These are phyloP conservation scores for Willisornis vidua DNA, from an alignment of 2,113 vertebrate species.

Conservation along the genomic window DNA sequence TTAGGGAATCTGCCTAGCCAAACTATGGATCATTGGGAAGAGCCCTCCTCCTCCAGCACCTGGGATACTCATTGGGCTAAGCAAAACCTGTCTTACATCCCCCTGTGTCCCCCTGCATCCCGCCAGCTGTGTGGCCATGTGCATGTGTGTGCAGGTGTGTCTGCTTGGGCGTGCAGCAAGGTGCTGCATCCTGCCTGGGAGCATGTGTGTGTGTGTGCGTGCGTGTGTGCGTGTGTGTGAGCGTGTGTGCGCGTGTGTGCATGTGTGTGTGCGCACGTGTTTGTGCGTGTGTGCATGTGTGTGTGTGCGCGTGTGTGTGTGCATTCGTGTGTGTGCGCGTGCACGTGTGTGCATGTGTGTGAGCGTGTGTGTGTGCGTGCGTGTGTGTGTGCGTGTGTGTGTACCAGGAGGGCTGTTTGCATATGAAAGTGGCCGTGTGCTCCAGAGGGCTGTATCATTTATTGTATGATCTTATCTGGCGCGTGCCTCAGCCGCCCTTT, in stretches of 20 bases:
- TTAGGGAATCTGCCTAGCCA: neutral
- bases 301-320: neutral
- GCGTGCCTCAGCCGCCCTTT: constrained; percentile 84
- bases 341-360: neutral
- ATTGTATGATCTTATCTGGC: constrained; percentile 82
- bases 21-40: neutral
- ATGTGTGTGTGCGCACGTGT: neutral
- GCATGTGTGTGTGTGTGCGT: neutral
- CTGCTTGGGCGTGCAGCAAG: neutral
- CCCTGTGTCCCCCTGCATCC: too few species aligned
- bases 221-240: neutral
- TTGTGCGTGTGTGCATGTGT: neutral
- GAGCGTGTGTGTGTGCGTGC: too few species aligned
- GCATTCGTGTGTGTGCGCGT: neutral
- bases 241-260: neutral
- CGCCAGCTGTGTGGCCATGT: neutral
- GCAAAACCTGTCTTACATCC: neutral
- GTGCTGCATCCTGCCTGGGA: constrained; percentile 10
- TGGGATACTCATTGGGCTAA: neutral
- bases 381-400: neutral
- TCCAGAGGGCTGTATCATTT: constrained; percentile 69
- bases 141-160: fast-evolving
- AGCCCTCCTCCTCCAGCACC: neutral
- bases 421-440: constrained; percentile 77
- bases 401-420: constrained; percentile 82